Percentiles rank a stretch among this genome's conserved stretches.
phyloP scores from a whole-genome alignment of 1,140 invertebrate genomes.

The Aphelenchoides besseyi region DNA sequence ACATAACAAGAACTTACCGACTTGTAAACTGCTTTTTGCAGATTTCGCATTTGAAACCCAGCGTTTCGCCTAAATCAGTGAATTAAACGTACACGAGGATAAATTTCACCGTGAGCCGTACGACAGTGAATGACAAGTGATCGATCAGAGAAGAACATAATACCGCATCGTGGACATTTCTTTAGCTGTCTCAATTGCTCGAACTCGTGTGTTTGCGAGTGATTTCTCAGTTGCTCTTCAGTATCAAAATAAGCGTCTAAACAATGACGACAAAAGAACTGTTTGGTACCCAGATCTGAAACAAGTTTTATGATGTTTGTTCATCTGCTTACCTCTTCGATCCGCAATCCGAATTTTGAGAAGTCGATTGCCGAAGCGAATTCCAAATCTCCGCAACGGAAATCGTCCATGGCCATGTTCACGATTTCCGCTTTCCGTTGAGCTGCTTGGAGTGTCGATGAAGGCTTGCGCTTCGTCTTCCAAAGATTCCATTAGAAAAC shows the following conservation, averaged over 20 bases:
- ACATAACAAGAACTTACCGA: too few relatives aligned
- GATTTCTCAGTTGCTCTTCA: not conserved
- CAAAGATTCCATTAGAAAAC: too few relatives aligned
- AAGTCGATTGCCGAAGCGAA: slow-evolving; percentile 11
- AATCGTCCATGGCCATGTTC: not conserved
- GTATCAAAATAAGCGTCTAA: slow-evolving; percentile 6
- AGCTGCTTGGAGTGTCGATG: not conserved
- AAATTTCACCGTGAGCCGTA: not conserved
- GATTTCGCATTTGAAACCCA: slow-evolving; percentile 10
- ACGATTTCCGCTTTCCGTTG: slow-evolving; percentile 10
- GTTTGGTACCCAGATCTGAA: slow-evolving; percentile 5
- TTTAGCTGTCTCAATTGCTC: not conserved
- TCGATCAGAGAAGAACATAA: not conserved
- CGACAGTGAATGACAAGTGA: slow-evolving; percentile 5
- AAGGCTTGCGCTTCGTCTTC: too few relatives aligned
- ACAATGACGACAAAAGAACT: not conserved
- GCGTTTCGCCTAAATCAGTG: slow-evolving; percentile 16
- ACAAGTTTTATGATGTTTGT: too few relatives aligned
- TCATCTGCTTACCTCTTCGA: not conserved
- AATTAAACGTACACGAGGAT: not conserved
- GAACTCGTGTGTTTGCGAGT: too few relatives aligned
- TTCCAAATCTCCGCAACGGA: not conserved
- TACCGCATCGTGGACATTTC: not conserved
- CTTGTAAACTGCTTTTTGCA: slow-evolving; percentile 10
- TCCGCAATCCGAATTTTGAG: slow-evolving; percentile 9